Evolutionary conservation across 2,113 vertebrate genomes (phyloP), one percentile per base, ranked within the genome.

Genomic region (Gymnobelideus leadbeateri): DNA sequence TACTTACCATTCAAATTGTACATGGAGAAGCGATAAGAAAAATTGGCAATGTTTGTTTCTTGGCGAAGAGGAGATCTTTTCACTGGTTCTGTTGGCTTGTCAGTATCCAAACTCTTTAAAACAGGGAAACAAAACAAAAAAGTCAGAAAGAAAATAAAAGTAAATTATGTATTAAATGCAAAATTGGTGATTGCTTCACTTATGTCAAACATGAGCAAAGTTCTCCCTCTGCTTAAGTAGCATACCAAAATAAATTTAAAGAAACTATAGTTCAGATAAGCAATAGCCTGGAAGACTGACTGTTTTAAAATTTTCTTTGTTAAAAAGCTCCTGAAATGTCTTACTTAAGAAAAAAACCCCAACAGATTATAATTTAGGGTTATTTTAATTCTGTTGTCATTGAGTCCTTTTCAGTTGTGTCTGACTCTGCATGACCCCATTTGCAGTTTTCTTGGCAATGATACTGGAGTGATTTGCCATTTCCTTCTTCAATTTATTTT

Each of bases 21-120:
- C 99, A 99, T 99, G 49, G 99, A 99, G 98, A 99, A 99, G 43
- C 99, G 99, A 97, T 99, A 99, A n/a, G 99, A 99, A 98, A 99
- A 99, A 98, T 99, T 99, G 97, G 99, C 99, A 98, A 99, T 99
- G 98, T 99, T 99, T 14, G 99, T 99, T 98, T 99, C 99, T 96
- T 99, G 99, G 91, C 99, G 99, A 97, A 99, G 99, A 95, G 99
- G 99, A 91, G 99, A 99, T 96, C 98, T 98, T 98, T 99, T 99
- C 96, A 99, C 99, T 92, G 99, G 98, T 97, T 99, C 99, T 98
- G 98, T 97, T 2, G 99, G 98, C 95, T 99, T 99, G 49, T 99
- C 99, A 49, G 99, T 99, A 98, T 99, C 99, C 98, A 99, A 98
- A 98, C 99, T 99, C 99, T 99, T 97, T 95, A 57, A 25, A 96